phyloP scores from a whole-genome alignment of 2,797 vertebrate species.

The Urocyon cinereoargenteus region DNA sequence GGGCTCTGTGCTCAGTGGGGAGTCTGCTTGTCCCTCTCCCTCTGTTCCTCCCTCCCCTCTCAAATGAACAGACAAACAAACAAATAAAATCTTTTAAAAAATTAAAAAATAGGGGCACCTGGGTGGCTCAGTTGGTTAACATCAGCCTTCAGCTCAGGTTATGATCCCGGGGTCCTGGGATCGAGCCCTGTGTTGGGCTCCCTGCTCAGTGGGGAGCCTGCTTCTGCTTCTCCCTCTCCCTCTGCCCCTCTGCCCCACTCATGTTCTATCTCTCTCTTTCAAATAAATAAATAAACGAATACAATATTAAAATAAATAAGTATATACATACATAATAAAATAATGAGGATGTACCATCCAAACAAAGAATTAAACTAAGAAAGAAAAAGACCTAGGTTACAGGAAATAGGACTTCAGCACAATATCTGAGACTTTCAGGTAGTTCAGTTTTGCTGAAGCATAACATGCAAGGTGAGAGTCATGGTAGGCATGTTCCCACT shows the following conservation, averaged over 20 bases:
- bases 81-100: background rate
- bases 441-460: background rate
- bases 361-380: background rate
- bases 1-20: background rate
- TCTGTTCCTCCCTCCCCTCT: background rate
- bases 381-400: background rate
- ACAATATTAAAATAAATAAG: background rate
- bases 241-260: background rate
- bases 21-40: background rate
- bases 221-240: background rate
- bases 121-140: background rate
- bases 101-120: background rate
- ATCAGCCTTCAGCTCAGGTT: background rate
- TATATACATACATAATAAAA: background rate
- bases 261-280: background rate
- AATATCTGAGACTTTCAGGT: background rate
- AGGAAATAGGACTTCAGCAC: background rate
- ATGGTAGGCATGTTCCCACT: background rate
- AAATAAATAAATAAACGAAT: background rate
- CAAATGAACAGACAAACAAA: background rate
- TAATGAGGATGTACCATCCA: background rate
- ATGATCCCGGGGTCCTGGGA: background rate
- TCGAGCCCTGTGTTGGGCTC: background rate
- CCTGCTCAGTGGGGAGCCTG: background rate
- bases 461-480: background rate